Conservation (phyloP, 2,888 invertebrate genomes). For the Diplazon laetatorius region DNA sequence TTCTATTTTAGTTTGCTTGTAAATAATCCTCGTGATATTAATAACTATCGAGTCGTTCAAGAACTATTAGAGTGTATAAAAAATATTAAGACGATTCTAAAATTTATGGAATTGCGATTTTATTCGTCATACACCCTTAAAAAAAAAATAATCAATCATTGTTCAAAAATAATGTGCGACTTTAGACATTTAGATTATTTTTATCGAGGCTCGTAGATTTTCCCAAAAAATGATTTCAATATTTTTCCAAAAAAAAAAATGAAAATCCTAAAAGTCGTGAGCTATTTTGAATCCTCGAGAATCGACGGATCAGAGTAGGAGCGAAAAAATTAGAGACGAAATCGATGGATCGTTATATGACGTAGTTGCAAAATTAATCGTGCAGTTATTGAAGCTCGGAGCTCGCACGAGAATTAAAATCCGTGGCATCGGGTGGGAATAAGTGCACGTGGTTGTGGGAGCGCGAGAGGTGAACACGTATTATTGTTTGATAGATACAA, state of each 20-base stretch:
- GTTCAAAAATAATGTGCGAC: too few relatives aligned
- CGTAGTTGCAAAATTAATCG: constrained; percentile 49
- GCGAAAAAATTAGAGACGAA: constrained; percentile 48
- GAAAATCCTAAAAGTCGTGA: background rate
- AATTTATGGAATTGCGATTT: too few relatives aligned
- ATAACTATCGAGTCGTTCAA: too few relatives aligned
- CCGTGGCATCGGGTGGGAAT: constrained; percentile 38
- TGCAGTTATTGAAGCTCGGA: constrained; percentile 34
- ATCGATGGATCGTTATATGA: background rate
- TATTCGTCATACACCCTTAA: too few relatives aligned
- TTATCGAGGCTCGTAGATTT: too few relatives aligned
- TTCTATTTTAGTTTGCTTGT: too few relatives aligned
- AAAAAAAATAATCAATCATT: too few relatives aligned
- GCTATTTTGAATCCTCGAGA: background rate
- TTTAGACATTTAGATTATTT: too few relatives aligned
- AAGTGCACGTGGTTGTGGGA: constrained; percentile 23
- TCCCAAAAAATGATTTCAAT: too few relatives aligned
- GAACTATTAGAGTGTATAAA: too few relatives aligned
- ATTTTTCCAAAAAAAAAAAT: background rate
- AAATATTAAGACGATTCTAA: too few relatives aligned
- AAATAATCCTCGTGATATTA: too few relatives aligned
- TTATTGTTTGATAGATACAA: constrained; percentile 26
- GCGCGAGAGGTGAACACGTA: constrained; percentile 5
- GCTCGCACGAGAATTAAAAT: constrained; percentile 12
- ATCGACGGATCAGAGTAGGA: background rate